Conservation (phyloP, 2,797 vertebrate genomes). For the Cuniculus paca region DNA sequence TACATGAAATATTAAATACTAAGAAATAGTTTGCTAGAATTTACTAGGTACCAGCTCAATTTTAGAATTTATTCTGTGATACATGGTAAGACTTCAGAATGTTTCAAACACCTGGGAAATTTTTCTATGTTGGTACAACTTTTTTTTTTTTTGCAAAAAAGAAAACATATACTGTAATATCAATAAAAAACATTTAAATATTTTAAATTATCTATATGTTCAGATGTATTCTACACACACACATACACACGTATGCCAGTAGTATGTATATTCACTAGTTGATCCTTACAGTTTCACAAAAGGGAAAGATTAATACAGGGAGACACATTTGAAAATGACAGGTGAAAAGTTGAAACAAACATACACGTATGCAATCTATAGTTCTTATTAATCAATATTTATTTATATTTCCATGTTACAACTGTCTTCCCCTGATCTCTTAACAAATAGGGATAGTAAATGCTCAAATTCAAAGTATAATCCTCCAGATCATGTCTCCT, state of each 20-base stretch:
- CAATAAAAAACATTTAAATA: constrained; percentile 22
- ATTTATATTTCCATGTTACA: not conserved
- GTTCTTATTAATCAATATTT: not conserved
- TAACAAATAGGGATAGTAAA: not conserved
- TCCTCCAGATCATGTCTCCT: not conserved
- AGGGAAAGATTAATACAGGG: not conserved
- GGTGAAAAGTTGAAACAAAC: not conserved
- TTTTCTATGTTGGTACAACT: not conserved
- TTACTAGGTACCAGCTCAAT: not conserved
- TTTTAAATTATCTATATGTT: not conserved
- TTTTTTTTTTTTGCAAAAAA: not conserved
- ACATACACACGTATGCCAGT: not conserved
- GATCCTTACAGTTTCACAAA: not conserved
- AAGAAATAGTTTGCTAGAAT: constrained; percentile 37
- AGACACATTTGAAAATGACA: not conserved
- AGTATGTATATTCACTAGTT: not conserved
- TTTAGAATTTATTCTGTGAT: constrained; percentile 34
- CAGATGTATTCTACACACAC: not conserved
- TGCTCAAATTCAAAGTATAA: not conserved
- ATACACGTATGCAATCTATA: not conserved
- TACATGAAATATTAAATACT: constrained; percentile 52
- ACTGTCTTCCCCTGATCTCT: not conserved
- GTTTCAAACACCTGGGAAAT: not conserved
- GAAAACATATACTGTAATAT: not conserved
- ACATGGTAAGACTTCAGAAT: constrained; percentile 20